These are phyloP conservation scores for Pseudomyrmex concolor DNA, from an alignment of 1,140 invertebrate genomes.

Conservation along the genomic window DNA sequence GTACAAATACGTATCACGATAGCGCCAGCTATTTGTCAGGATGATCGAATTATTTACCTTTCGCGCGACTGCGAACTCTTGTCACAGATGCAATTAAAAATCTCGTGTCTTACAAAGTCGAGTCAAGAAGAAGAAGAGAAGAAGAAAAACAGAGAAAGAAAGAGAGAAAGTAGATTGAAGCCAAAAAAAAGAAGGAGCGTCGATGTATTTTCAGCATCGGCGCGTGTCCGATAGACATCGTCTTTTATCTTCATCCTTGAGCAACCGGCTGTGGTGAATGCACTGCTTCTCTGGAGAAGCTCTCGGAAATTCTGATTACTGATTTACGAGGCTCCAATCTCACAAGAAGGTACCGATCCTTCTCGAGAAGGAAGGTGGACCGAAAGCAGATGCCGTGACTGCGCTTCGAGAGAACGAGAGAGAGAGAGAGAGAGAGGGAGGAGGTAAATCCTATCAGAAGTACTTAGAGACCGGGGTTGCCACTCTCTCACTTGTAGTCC, in stretches of 20 bases:
- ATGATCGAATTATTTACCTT: conserved; percentile 31
- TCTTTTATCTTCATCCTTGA: conserved; percentile 24
- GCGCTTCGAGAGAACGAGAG: conserved; percentile 50
- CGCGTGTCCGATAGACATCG: conserved; percentile 24
- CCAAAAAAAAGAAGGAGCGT: not conserved
- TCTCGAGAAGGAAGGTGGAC: conserved; percentile 66
- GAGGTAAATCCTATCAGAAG: conserved; percentile 82
- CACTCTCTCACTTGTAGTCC: conserved; percentile 68
- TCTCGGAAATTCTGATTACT: conserved; percentile 81
- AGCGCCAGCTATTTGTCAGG: not conserved
- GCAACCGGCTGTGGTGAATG: conserved; percentile 35
- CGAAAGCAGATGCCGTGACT: conserved; percentile 70
- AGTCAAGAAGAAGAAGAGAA: conserved; percentile 1
- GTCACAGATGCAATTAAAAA: conserved; percentile 22
- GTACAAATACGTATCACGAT: conserved; percentile 1
- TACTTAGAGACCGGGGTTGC: conserved; percentile 81
- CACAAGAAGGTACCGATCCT: conserved; percentile 70
- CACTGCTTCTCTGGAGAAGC: conserved; percentile 25
- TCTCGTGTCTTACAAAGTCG: too few relatives aligned
- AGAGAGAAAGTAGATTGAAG: not conserved
- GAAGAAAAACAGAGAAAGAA: too few relatives aligned
- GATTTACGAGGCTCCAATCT: conserved; percentile 81
- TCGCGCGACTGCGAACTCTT: not conserved
- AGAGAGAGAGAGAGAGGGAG: conserved; percentile 15
- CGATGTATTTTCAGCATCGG: conserved; percentile 47